Percentiles rank a stretch among this genome's conserved stretches.
Evolutionary conservation across 2,113 vertebrate species (phyloP).

Genomic region (Rattus norvegicus): GRCr8 NC_086023.1:144279501-144280000

Average conservation of each 20-base stretch:
- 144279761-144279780: neutral
- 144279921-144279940: neutral
- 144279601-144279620: neutral
- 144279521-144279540: slow-evolving; percentile 61
- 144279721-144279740: slow-evolving; percentile 12
- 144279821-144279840: slow-evolving; percentile 45
- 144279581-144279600: slow-evolving; percentile 12
- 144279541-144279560: neutral
- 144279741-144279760: slow-evolving; percentile 6
- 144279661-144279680: slow-evolving; percentile 28
- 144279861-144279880: neutral
- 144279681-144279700: slow-evolving; percentile 4
- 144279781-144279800: slow-evolving; percentile 11
- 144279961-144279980: neutral
- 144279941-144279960: neutral
- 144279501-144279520: slow-evolving; percentile 51
- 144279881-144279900: slow-evolving; percentile 13
- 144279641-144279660: neutral
- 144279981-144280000: neutral
- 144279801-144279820: neutral
- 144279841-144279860: neutral
- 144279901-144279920: slow-evolving; percentile 22
- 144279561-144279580: slow-evolving; percentile 26
- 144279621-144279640: too few species aligned
- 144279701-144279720: slow-evolving; percentile 2